A percentile compares a stretch with the other conserved stretches of the same genome.
Conservation (phyloP, 2,888 invertebrate genomes). For the Ophion slaviceki region DNA sequence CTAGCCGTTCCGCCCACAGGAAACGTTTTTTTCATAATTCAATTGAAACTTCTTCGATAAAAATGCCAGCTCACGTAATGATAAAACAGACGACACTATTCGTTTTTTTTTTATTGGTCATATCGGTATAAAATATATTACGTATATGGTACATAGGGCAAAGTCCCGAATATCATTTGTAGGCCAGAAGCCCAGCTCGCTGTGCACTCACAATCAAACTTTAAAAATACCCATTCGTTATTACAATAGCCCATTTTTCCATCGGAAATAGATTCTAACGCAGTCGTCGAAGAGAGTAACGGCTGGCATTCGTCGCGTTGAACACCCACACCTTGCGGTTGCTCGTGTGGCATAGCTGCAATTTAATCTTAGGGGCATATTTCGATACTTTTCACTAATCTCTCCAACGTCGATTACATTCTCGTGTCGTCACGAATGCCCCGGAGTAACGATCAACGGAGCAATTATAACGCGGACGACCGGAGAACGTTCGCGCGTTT, state of each 20-base stretch:
- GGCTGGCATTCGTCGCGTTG: not conserved
- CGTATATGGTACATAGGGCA: conserved; percentile 74
- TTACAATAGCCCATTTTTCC: conserved; percentile 9
- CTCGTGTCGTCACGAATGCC: not conserved
- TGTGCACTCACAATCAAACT: conserved; percentile 68
- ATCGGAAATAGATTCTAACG: conserved; percentile 1
- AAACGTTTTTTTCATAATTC: not conserved
- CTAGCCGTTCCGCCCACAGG: not conserved
- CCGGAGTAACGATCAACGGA: conserved; percentile 2
- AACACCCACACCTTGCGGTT: not conserved
- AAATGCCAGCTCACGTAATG: not conserved
- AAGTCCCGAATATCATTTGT: conserved; percentile 68
- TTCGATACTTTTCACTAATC: not conserved
- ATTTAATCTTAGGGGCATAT: not conserved
- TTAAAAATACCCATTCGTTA: conserved; percentile 53
- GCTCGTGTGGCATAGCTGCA: conserved; percentile 14
- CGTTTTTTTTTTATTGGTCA: conserved; percentile 34
- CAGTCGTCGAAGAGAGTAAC: conserved; percentile 6
- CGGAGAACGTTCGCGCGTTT: not conserved
- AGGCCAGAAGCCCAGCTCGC: conserved; percentile 77
- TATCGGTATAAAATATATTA: conserved; percentile 81
- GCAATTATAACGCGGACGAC: not conserved
- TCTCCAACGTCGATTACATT: not conserved
- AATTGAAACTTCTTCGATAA: not conserved
- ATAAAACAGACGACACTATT: not conserved